phyloP scores from a whole-genome alignment of 2,113 vertebrate species.

The Microcebus tavaratra region DNA sequence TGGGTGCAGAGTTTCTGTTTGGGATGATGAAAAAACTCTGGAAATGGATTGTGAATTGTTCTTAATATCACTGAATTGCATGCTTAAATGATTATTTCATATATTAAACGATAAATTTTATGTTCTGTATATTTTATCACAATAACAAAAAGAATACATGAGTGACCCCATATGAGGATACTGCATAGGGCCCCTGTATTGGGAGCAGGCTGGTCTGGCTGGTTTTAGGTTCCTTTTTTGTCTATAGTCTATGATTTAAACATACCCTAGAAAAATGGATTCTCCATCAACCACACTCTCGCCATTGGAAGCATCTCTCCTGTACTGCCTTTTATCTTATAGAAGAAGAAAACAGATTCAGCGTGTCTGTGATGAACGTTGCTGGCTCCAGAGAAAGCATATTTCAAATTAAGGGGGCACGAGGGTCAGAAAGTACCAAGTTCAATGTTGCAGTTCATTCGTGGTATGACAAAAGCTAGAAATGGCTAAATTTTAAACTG shows the following conservation, averaged over 20 bases:
- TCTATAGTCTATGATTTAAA: not conserved
- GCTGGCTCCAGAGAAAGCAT: not conserved
- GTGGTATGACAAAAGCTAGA: not conserved
- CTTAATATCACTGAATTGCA: not conserved
- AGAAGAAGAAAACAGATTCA: not conserved
- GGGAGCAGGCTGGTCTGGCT: not conserved
- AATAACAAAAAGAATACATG: not conserved
- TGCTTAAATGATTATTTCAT: not conserved
- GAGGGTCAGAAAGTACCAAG: not conserved
- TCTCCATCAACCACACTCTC: not conserved
- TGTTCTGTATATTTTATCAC: not conserved
- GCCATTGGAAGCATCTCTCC: not conserved
- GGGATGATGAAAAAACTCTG: not conserved
- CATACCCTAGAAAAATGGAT: not conserved
- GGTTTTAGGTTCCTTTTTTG: not conserved
- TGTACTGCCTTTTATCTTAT: not conserved
- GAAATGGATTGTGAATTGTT: not conserved
- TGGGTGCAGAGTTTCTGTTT: not conserved
- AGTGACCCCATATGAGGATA: not conserved
- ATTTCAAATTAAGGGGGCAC: not conserved
- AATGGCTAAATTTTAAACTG: constrained; percentile 32
- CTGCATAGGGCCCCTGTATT: not conserved
- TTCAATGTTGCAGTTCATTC: constrained; percentile 10
- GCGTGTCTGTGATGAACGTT: not conserved
- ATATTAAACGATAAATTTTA: not conserved